Base-by-base conservation (phyloP, 2,113 vertebrate genomes). In the Bungarus multicinctus region DNA sequence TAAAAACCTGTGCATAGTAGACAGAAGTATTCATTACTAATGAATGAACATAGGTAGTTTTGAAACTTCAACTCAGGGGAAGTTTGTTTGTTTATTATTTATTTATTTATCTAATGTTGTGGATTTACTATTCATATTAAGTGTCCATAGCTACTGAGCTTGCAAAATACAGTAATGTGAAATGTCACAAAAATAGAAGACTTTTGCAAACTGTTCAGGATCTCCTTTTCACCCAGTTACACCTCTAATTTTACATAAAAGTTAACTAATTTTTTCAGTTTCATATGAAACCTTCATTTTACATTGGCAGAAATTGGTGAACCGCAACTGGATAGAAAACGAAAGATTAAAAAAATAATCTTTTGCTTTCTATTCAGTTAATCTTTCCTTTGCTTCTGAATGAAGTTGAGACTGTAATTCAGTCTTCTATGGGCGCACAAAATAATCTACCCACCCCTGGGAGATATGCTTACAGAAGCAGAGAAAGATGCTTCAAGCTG, bases 41-140 rank as follows among this genome's bases (percentile, higher is more conserved):
- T 91, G 12, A 3, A 5, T 0, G 14, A 91, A 90, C 12, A 23
- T 27, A 0, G 74, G 2, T 1, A 92, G 5, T 55, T 96, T 94
- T 89, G 89, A 69, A 91, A 93, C 20, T 87, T 92, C 0, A 1
- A 39, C 93, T 94, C 20, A 27, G 50, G 16, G 90, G 5, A 81
- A 6, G n/a, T 81, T 81, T 81, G n/a, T 81, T 39, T 34, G 12
- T 74, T 74, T 14, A 30, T 60, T 60, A 27, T 25, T 58, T 58
- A 10, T 20, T 74, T 81, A 90, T 54, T 20, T 30, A 23, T 81
- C 91, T 30, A 30, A 30, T 58, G 91, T 91, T 88, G 60, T 16
- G 7, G 55, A 54, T 92, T 93, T 69, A 89, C 69, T 90, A 23
- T 4, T 14, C n/a, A 91, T 93, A 91, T 12, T 58, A 95, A 90